phyloP scores from a whole-genome alignment of 2,113 vertebrate genomes.

The Patagioenas fasciata region DNA sequence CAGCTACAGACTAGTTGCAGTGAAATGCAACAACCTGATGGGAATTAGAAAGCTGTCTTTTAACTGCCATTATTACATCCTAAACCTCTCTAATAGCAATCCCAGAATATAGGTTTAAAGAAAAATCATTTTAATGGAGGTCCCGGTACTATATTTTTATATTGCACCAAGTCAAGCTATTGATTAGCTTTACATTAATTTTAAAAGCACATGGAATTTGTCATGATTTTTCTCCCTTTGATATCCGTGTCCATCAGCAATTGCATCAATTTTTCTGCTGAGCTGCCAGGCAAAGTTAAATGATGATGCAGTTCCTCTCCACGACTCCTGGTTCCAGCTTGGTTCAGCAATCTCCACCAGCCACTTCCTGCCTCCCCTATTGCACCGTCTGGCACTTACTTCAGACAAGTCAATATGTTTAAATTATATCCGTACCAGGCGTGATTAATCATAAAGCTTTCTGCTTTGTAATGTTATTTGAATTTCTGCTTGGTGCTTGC shows the following conservation, averaged over 20 bases:
- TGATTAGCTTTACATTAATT: conserved; percentile 71
- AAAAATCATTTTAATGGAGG: conserved; percentile 69
- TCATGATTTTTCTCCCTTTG: conserved; percentile 73
- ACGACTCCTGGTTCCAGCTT: conserved; percentile 57
- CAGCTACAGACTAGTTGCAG: background rate
- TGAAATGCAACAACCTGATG: conserved; percentile 49
- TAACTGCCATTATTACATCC: conserved; percentile 40
- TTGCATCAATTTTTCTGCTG: conserved; percentile 68
- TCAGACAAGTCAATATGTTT: conserved; percentile 77
- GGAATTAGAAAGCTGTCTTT: conserved; percentile 44
- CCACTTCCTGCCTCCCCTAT: conserved; percentile 77
- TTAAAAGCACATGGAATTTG: conserved; percentile 61
- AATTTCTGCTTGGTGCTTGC: conserved; percentile 42
- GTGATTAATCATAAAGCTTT: conserved; percentile 75
- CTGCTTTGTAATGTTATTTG: conserved; percentile 63
- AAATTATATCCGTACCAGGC: conserved; percentile 72
- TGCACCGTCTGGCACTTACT: conserved; percentile 72
- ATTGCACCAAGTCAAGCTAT: conserved; percentile 67
- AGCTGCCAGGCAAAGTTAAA: conserved; percentile 63
- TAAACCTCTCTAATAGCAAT: conserved; percentile 52
- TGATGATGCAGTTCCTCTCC: conserved; percentile 57
- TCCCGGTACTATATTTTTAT: conserved; percentile 63
- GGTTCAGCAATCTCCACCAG: conserved; percentile 72
- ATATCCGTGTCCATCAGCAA: conserved; percentile 71
- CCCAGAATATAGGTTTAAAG: conserved; percentile 28